A percentile compares a stretch with the other conserved stretches of the same genome.
These are phyloP conservation scores for Drosophila trapezifrons DNA, from an alignment of 1,140 invertebrate species.

Conservation along the genomic window DNA sequence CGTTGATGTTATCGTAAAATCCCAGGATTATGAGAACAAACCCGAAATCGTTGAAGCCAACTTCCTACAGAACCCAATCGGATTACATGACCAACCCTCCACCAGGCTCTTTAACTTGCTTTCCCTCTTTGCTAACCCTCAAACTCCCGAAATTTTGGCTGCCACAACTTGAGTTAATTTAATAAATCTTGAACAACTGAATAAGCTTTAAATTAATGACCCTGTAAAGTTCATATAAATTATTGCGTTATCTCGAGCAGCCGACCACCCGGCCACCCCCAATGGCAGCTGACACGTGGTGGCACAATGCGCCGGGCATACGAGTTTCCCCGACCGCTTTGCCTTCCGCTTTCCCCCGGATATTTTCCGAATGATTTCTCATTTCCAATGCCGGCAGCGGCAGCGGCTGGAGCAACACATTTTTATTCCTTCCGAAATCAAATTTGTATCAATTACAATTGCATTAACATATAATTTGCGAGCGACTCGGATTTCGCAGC, in stretches of 20 bases:
- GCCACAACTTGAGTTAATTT: conserved; percentile 84
- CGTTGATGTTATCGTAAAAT: conserved; percentile 14
- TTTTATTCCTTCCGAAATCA: conserved; percentile 75
- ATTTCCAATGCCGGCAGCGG: conserved; percentile 69
- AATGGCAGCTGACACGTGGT: conserved; percentile 61
- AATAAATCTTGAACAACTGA: conserved; percentile 84
- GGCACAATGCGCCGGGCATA: conserved; percentile 64
- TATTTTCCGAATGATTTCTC: conserved; percentile 71
- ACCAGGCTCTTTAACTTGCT: conserved; percentile 1
- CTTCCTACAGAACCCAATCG: conserved; percentile 12
- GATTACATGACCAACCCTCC: conserved; percentile 7
- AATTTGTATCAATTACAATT: conserved; percentile 83
- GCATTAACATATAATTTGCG: conserved; percentile 82
- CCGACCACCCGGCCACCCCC: conserved; percentile 9
- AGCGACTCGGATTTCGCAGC: conserved; percentile 65
- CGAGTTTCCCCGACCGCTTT: conserved; percentile 30
- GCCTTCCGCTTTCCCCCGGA: conserved; percentile 17
- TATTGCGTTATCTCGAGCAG: conserved; percentile 75
- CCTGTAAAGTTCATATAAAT: conserved; percentile 83
- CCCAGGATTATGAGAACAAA: conserved; percentile 24
- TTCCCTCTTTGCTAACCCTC: background rate
- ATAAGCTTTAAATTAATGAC: conserved; percentile 84
- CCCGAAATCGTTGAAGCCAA: conserved; percentile 31
- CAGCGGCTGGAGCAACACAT: conserved; percentile 47
- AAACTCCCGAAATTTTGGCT: conserved; percentile 22